A percentile compares a stretch with the other conserved stretches of the same genome.
These are phyloP conservation scores for Vireo altiloquus DNA, from an alignment of 2,113 vertebrate genomes.

Conservation along the genomic window DNA sequence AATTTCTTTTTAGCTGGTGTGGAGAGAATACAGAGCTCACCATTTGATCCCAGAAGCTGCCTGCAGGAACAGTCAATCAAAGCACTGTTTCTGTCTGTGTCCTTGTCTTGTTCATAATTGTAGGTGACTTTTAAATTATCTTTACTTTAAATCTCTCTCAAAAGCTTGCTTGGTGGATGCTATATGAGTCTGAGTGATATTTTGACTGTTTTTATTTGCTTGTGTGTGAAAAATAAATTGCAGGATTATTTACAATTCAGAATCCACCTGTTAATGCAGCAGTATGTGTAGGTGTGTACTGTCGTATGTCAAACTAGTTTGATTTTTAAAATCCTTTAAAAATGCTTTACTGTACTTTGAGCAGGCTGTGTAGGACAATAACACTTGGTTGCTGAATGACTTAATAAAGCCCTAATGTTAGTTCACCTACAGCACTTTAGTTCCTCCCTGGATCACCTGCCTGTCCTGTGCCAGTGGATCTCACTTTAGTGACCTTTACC, in stretches of 20 bases:
- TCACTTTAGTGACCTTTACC: background rate
- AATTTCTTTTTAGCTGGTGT: slow-evolving; percentile 17
- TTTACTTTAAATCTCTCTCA: slow-evolving; percentile 42
- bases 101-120: slow-evolving; percentile 53
- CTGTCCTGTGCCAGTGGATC: slow-evolving; percentile 18
- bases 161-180: slow-evolving; percentile 64
- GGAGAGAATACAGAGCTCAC: slow-evolving; percentile 25
- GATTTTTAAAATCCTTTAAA: slow-evolving; percentile 59
- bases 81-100: slow-evolving; percentile 11
- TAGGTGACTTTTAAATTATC: slow-evolving; percentile 51
- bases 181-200: slow-evolving; percentile 61
- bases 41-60: slow-evolving; percentile 11
- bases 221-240: slow-evolving; percentile 48
- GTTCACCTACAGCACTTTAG: slow-evolving; percentile 44
- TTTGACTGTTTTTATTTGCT: slow-evolving; percentile 70
- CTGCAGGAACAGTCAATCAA: slow-evolving; percentile 27
- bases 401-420: slow-evolving; percentile 62
- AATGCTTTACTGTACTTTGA: slow-evolving; percentile 56
- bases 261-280: slow-evolving; percentile 62
- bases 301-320: slow-evolving; percentile 55
- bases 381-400: slow-evolving; percentile 46
- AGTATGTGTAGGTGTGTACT: slow-evolving; percentile 53
- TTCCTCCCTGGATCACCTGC: slow-evolving; percentile 56
- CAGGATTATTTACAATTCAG: slow-evolving; percentile 58
- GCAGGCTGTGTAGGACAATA: slow-evolving; percentile 48